Conservation (phyloP, 2,797 vertebrate species). For the Parambassis ranga region DNA sequence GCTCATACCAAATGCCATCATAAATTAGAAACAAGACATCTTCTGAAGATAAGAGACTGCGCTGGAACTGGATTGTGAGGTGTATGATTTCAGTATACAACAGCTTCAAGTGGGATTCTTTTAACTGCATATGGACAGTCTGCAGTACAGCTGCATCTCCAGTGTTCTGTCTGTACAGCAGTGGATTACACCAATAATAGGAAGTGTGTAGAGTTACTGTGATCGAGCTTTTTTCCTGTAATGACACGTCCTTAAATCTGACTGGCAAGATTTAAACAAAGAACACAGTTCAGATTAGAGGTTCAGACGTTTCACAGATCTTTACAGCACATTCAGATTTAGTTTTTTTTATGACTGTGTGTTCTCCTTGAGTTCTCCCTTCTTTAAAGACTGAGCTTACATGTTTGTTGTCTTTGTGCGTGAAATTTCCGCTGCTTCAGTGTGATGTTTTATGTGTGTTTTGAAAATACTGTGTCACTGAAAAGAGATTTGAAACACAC, state of each 20-base stretch:
- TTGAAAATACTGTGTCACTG: slow-evolving; percentile 18
- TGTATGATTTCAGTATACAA: slow-evolving; percentile 16
- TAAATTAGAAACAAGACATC: slow-evolving; percentile 26
- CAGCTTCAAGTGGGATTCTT: slow-evolving; percentile 14
- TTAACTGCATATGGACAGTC: slow-evolving; percentile 20
- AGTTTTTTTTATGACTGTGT: not conserved
- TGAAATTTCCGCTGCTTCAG: not conserved
- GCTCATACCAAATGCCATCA: slow-evolving; percentile 18
- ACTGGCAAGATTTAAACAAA: not conserved
- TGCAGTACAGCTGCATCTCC: slow-evolving; percentile 14
- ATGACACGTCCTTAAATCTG: not conserved
- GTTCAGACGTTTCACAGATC: no score
- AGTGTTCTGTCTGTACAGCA: slow-evolving; percentile 6
- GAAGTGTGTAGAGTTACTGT: slow-evolving; percentile 7
- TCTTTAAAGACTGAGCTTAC: not conserved
- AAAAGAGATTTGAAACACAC: slow-evolving; percentile 18
- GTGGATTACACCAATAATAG: slow-evolving; percentile 1
- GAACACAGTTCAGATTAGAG: not conserved
- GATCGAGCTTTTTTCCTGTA: not conserved
- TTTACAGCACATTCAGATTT: no score
- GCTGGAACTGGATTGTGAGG: not conserved
- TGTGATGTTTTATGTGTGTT: slow-evolving; percentile 11
- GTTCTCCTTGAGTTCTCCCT: not conserved
- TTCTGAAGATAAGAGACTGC: slow-evolving; percentile 9
- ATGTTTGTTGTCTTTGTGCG: not conserved